Evolutionary conservation across 2,888 invertebrate genomes (phyloP), one percentile per base, ranked within the genome.

Genomic region (Griposia aprilina): DNA sequence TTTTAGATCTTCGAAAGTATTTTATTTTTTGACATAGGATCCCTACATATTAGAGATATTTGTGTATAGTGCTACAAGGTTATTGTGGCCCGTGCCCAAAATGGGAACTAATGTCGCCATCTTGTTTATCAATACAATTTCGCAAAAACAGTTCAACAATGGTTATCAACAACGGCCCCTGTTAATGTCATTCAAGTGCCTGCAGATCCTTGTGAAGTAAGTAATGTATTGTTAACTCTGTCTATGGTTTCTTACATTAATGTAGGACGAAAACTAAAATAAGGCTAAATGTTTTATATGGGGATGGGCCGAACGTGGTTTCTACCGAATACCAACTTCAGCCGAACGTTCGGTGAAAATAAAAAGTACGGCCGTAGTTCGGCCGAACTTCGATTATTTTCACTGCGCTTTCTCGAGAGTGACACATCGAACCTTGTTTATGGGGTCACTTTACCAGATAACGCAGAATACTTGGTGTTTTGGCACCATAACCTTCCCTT

Each of bases 1-100:
- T 79, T 82, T 88, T 76, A 79, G 74, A 66, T 68, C 59, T 66
- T 76, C 20, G 55, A 63, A 76, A 76, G 10, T 48, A 73, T 41
- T 41, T 4, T 76, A 36, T 76, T 67, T 63, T 71, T 78, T 55
- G 30, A 74, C 71, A 67, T 55, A 68, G 6, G n/a, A 41, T 66
- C 41, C 50, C 15, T 77, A 13, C 11, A 63, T 67, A 50, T 69
- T 41, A 57, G 0, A 36, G 6, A 15, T 8, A 20, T 7, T n/a
- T 30, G 15, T 36, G 11, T 41, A 20, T n/a, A 30, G 5, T 4
- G 15, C 30, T 50, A 30, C 30, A 52, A 23, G 6, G 15, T 52
- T 23, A 20, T 26, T 50, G 26, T 20, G 20, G 13, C 8, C 0
- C 7, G 20, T 23, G 8, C 30, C 15, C 10, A 30, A 68, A 68